Evolutionary conservation across 2,888 invertebrate genomes (phyloP).

Genomic region (Doris montereyensis): DNA sequence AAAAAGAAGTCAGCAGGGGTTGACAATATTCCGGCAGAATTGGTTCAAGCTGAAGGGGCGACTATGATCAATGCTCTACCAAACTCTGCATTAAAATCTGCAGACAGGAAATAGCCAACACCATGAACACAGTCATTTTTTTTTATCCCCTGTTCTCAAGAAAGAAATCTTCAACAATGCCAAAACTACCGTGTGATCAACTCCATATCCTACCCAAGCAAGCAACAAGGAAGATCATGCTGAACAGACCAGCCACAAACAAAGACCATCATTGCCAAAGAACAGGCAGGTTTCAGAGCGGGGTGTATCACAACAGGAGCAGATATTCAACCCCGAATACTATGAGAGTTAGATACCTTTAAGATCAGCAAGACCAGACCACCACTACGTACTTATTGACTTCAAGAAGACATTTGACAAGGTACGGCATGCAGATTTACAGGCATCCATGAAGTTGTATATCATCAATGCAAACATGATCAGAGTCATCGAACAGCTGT

Average conservation of each 20-base stretch:
- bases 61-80: too few species aligned
- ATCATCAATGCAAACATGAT: constrained; percentile 6
- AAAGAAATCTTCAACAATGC: not conserved
- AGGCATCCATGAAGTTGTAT: not conserved
- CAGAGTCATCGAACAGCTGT: not conserved
- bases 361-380: too few species aligned
- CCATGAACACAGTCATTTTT: not conserved
- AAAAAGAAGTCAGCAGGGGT: too few species aligned
- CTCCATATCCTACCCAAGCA: not conserved
- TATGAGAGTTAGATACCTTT: too few species aligned
- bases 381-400: not conserved
- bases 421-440: constrained; percentile 10
- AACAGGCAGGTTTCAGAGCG: too few species aligned
- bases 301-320: not conserved
- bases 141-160: not conserved
- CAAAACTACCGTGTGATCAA: not conserved
- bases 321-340: not conserved
- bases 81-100: too few species aligned
- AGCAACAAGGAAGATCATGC: not conserved
- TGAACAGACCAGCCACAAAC: constrained; percentile 6
- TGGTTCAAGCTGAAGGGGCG: too few species aligned
- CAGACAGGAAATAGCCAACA: not conserved
- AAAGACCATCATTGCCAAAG: too few species aligned
- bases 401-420: too few species aligned
- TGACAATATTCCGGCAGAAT: too few species aligned